A percentile compares a stretch with the other conserved stretches of the same genome.
Evolutionary conservation across 2,888 invertebrate species (phyloP).

Genomic region (Phortica okadai): DNA sequence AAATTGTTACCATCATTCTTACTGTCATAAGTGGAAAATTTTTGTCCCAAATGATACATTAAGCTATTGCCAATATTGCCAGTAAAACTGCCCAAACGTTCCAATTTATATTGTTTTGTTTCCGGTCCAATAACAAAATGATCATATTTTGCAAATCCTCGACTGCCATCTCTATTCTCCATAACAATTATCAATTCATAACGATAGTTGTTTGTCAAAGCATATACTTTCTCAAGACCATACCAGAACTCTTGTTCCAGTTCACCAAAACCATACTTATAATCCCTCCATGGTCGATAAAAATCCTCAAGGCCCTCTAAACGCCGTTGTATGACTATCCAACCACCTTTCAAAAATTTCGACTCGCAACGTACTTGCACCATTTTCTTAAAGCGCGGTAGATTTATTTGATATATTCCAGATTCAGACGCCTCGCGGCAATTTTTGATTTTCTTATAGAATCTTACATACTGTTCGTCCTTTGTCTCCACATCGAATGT

Average conservation of each 20-base stretch:
- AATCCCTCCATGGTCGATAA: not conserved
- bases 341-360: not conserved
- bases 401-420: not conserved
- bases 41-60: not conserved
- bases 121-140: not conserved
- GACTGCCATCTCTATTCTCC: not conserved
- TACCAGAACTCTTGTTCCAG: conserved; percentile 8
- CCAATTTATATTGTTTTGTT: not conserved
- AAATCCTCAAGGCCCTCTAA: not conserved
- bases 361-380: not conserved
- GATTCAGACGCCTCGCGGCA: not conserved
- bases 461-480: not conserved
- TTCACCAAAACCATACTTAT: conserved; percentile 18
- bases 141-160: not conserved
- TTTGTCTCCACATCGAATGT: not conserved
- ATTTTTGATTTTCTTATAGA: not conserved
- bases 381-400: not conserved
- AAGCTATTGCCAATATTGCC: conserved; percentile 8
- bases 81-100: not conserved
- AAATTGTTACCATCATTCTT: not conserved
- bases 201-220: not conserved
- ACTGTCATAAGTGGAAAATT: not conserved
- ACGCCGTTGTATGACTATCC: conserved; percentile 21
- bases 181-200: not conserved
- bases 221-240: not conserved